Conservation (phyloP, 2,113 vertebrate genomes). For the Pycnonotus jocosus region DNA sequence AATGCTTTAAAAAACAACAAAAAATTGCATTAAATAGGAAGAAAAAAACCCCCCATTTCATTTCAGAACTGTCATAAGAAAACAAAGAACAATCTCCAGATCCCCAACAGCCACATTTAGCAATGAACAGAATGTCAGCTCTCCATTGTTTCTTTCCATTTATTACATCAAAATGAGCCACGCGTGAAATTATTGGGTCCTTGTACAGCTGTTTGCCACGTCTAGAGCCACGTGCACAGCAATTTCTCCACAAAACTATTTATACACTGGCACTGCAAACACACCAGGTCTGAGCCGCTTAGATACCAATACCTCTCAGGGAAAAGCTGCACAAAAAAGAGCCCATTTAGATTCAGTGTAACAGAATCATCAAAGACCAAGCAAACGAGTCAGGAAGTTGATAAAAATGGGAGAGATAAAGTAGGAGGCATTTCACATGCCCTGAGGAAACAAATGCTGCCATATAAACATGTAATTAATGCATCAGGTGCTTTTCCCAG, state of each 20-base stretch:
- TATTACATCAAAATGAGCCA: conserved; percentile 23
- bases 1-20: not conserved
- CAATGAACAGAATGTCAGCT: not conserved
- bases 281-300: not conserved
- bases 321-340: not conserved
- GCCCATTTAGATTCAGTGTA: not conserved
- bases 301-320: not conserved
- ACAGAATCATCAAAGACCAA: not conserved
- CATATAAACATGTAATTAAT: fast-evolving
- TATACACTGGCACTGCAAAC: not conserved
- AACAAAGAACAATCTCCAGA: conserved; percentile 18
- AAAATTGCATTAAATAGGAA: not conserved
- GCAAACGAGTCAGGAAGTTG: fast-evolving
- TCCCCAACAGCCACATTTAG: conserved; percentile 20
- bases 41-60: not conserved
- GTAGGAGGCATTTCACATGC: not conserved
- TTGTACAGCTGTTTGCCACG: conserved; percentile 22
- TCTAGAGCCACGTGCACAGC: not conserved
- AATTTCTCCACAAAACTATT: not conserved
- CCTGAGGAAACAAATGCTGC: not conserved
- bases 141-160: conserved; percentile 22
- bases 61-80: not conserved
- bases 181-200: not conserved
- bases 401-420: not conserved
- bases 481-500: fast-evolving